A percentile compares a stretch with the other conserved stretches of the same genome.
Evolutionary conservation across 1,140 invertebrate genomes (phyloP).

Genomic region (Gryon sp.): DNA sequence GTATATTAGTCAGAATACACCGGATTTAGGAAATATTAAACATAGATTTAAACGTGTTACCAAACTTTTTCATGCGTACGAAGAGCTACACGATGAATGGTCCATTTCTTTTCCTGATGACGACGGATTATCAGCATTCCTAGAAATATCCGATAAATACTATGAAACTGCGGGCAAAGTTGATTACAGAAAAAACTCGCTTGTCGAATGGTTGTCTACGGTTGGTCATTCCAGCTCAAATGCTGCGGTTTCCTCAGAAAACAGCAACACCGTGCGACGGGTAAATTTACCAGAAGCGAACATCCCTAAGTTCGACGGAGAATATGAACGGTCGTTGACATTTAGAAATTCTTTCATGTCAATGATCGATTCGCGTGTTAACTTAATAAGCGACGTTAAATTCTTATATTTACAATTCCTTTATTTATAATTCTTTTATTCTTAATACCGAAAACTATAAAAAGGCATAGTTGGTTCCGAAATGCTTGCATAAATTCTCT

Average conservation of each 20-base stretch:
- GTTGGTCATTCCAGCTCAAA: too few relatives aligned
- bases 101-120: not conserved
- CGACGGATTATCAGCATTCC: too few relatives aligned
- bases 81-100: not conserved
- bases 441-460: slow-evolving; percentile 47
- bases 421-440: too few relatives aligned
- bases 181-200: not conserved
- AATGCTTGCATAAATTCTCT: too few relatives aligned
- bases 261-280: too few relatives aligned
- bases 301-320: slow-evolving; percentile 4
- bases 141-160: too few relatives aligned
- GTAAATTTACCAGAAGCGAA: not conserved
- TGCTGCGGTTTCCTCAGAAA: too few relatives aligned
- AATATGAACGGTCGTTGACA: slow-evolving; percentile 17
- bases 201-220: too few relatives aligned
- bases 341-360: slow-evolving; percentile 19
- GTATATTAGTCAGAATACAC: too few relatives aligned
- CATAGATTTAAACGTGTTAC: not conserved
- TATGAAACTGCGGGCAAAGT: too few relatives aligned
- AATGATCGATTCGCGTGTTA: slow-evolving; percentile 32
- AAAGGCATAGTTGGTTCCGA: slow-evolving; percentile 55
- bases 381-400: slow-evolving; percentile 36
- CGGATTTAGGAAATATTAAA: not conserved
- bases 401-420: slow-evolving; percentile 39
- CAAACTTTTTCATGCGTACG: not conserved